Evolutionary conservation across 2,888 invertebrate species (phyloP), one percentile per base, ranked within the genome.

Genomic region (Acronicta alni): DNA sequence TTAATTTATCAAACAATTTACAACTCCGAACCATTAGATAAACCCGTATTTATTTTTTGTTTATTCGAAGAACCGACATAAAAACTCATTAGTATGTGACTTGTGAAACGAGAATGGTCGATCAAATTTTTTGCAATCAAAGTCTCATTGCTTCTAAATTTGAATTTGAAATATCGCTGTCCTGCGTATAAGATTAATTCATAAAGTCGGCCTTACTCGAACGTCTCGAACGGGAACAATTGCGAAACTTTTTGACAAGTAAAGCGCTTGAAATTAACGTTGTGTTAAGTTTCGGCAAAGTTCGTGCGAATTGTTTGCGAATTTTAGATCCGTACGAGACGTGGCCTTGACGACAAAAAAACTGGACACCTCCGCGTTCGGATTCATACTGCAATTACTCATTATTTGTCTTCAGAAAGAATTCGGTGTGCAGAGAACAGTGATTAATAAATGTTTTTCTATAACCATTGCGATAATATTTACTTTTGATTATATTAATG

Each of bases 211-310:
- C 69, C 73, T 79, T 72, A 79, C 83, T 75, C 79, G 80, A 85
- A 82, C 84, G 79, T 79, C 83, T 75, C 79, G 80, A 85, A 82
- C 84, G 79, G 75, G 84, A 80, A 83, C 87, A 84, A 88, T 86
- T 84, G 83, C 77, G 38, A 79, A 90, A 89, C 81, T 89, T 90
- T 87, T 85, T 85, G 89, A 89, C 87, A 87, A 88, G 88, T 83
- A 84, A 88, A 88, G 82, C 85, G 80, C 70, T 80, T 69, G 74
- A 84, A 85, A 89, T 88, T 87, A 86, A 83, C 83, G 83, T 82
- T 72, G 71, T 54, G 77, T 73, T 75, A 83, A 83, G 77, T 84
- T 85, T 73, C 26, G 55, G 42, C 56, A 38, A 69, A 79, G 73
- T 75, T 77, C 65, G 64, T 62, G 60, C 58, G 65, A 70, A 78